Evolutionary conservation across 2,797 vertebrate species (phyloP).

Genomic region (Malacoraja senta): DNA sequence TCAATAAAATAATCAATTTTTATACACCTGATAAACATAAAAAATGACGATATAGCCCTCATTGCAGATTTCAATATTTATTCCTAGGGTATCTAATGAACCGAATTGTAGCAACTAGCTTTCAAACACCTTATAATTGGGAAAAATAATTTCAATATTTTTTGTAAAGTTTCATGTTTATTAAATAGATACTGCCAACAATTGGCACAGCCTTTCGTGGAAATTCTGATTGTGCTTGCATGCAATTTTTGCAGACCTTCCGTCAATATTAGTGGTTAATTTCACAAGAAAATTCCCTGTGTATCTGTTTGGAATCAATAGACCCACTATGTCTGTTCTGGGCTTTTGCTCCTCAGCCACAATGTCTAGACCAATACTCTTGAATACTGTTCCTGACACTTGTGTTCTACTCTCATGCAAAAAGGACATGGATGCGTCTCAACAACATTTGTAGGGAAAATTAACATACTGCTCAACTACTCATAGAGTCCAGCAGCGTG

Average conservation of each 20-base stretch:
- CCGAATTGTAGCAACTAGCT: not conserved
- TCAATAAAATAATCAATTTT: not conserved
- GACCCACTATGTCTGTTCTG: not conserved
- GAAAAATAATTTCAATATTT: not conserved
- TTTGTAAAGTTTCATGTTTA: not conserved
- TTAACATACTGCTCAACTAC: not conserved
- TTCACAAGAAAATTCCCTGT: not conserved
- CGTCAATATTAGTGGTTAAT: not conserved
- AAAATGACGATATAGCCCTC: not conserved
- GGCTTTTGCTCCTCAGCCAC: not conserved
- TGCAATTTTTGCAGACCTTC: not conserved
- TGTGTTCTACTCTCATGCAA: not conserved
- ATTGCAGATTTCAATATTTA: conserved; percentile 6
- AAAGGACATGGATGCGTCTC: not conserved
- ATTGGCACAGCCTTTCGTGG: not conserved
- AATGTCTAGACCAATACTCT: not conserved
- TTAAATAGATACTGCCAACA: not conserved
- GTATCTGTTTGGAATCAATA: not conserved
- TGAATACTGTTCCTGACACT: not conserved
- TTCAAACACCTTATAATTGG: conserved; percentile 4
- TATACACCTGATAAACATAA: not conserved
- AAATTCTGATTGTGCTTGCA: not conserved
- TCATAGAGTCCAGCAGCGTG: too few relatives aligned
- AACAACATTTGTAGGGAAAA: not conserved
- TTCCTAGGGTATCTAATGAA: not conserved